A percentile compares a stretch with the other conserved stretches of the same genome.
phyloP scores from a whole-genome alignment of 2,797 vertebrate species.

The Lateolabrax maculatus region DNA sequence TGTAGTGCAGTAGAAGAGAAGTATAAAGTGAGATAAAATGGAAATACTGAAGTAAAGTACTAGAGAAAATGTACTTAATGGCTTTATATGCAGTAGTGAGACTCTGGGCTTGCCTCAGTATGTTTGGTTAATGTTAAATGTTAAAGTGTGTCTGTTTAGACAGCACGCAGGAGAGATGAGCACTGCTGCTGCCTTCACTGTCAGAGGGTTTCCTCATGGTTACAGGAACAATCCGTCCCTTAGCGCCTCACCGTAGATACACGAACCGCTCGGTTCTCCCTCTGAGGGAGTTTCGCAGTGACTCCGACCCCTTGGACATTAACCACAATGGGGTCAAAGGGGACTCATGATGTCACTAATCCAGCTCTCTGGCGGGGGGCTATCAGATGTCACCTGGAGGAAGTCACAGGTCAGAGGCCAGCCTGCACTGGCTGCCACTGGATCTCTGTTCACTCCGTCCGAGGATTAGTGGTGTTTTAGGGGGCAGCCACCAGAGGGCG shows the following conservation, averaged over 20 bases:
- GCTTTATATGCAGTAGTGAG: too few species aligned
- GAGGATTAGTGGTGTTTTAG: not conserved
- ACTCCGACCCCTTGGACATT: not conserved
- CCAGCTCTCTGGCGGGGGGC: not conserved
- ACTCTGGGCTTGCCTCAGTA: too few species aligned
- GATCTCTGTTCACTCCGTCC: not conserved
- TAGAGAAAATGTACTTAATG: too few species aligned
- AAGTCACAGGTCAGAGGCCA: constrained; percentile 16
- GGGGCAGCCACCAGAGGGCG: constrained; percentile 41
- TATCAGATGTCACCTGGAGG: constrained; percentile 24
- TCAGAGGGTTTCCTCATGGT: not conserved
- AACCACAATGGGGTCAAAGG: constrained; percentile 13
- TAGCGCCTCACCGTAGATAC: not conserved
- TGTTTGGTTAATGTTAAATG: too few species aligned
- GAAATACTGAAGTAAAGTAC: too few species aligned
- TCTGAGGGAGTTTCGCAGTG: not conserved
- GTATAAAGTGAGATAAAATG: too few species aligned
- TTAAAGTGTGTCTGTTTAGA: too few species aligned
- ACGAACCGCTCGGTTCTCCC: not conserved
- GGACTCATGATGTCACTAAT: not conserved
- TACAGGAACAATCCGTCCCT: not conserved
- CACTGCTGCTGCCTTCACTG: not conserved
- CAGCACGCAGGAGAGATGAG: not conserved
- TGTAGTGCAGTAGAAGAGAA: not conserved
- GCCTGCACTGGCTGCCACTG: not conserved